These are phyloP conservation scores for Actinia tenebrosa DNA, from an alignment of 64 coral and sea anemone genomes.

Conservation along the genomic window DNA sequence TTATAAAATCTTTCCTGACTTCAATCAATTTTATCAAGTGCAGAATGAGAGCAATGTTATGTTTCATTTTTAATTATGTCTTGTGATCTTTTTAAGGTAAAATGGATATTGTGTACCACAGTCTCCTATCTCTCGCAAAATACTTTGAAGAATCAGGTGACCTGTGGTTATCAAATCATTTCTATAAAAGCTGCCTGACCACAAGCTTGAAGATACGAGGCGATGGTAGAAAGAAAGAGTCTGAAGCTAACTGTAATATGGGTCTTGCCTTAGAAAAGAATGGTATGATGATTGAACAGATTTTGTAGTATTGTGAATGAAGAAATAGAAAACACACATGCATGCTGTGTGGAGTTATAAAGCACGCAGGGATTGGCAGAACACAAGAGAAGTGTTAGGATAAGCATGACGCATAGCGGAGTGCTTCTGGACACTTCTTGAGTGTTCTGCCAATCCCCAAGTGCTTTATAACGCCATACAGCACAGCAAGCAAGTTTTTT, in stretches of 20 bases:
- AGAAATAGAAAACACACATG: too few species aligned
- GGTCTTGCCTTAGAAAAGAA: constrained; percentile 85
- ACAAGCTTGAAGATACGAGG: constrained; percentile 94
- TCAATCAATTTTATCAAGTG: too few species aligned
- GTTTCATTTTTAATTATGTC: background rate
- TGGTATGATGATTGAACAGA: constrained; percentile 35
- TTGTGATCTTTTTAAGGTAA: constrained; percentile 48
- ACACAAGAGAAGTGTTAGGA: too few species aligned
- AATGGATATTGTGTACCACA: constrained; percentile 88
- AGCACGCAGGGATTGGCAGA: too few species aligned
- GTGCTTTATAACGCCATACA: too few species aligned
- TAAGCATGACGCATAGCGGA: too few species aligned
- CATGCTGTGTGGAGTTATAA: too few species aligned
- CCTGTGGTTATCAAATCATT: constrained; percentile 88
- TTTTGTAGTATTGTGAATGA: background rate
- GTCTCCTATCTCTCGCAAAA: constrained; percentile 60
- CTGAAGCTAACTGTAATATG: constrained; percentile 97
- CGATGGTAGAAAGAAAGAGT: constrained; percentile 88
- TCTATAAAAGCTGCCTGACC: constrained; percentile 75
- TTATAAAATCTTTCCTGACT: too few species aligned
- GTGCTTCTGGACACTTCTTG: too few species aligned
- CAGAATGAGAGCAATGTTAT: too few species aligned
- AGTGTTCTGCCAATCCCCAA: too few species aligned
- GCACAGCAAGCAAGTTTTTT: too few species aligned
- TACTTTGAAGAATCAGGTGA: constrained; percentile 89